A percentile compares a stretch with the other conserved stretches of the same genome.
Evolutionary conservation across 2,888 invertebrate genomes (phyloP).

Genomic region (Sarcophaga carnaria): DNA sequence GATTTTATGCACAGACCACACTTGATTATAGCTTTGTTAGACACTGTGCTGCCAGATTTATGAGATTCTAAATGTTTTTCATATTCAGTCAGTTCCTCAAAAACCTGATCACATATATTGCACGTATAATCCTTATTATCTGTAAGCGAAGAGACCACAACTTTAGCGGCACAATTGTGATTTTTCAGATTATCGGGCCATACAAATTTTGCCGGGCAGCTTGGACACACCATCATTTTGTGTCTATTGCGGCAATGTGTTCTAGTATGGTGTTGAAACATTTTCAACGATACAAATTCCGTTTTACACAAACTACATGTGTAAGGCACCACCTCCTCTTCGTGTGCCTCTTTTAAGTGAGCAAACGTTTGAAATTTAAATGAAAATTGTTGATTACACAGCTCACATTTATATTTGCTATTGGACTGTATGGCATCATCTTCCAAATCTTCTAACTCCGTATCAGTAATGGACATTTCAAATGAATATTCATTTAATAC

Average conservation of each 20-base stretch:
- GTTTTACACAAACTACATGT: constrained; percentile 83
- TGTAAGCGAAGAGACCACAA: constrained; percentile 10
- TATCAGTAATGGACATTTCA: constrained; percentile 79
- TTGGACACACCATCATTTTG: constrained; percentile 75
- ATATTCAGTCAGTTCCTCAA: constrained; percentile 77
- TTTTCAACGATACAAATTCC: constrained; percentile 82
- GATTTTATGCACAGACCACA: constrained; percentile 75
- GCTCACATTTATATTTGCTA: constrained; percentile 73
- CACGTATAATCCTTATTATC: constrained; percentile 81
- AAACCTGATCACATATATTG: constrained; percentile 79
- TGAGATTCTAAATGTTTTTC: constrained; percentile 77
- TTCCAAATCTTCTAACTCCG: constrained; percentile 76
- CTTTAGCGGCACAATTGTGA: constrained; percentile 74
- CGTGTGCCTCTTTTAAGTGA: constrained; percentile 77
- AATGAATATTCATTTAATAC: constrained; percentile 78
- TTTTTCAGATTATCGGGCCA: constrained; percentile 78
- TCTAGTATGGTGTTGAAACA: constrained; percentile 83
- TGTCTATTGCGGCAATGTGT: constrained; percentile 78
- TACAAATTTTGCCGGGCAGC: constrained; percentile 79
- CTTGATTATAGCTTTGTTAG: constrained; percentile 58
- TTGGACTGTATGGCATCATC: not conserved
- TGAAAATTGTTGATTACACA: constrained; percentile 74
- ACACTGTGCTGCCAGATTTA: constrained; percentile 75
- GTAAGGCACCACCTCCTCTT: constrained; percentile 81
- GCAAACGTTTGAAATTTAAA: constrained; percentile 76